These are phyloP conservation scores for Eilema griseolum DNA, from an alignment of 2,888 invertebrate genomes.

Conservation along the genomic window DNA sequence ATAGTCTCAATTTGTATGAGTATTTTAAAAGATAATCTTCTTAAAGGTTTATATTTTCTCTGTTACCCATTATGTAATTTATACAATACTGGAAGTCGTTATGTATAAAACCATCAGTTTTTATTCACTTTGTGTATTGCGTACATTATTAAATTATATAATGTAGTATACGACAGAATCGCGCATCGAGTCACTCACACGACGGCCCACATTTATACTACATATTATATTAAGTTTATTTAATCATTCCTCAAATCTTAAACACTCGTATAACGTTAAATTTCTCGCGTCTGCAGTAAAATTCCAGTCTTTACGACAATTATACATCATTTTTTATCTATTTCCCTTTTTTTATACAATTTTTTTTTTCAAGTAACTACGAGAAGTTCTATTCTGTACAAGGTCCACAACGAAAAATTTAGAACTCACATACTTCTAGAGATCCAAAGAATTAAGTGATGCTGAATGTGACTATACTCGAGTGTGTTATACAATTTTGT, in stretches of 20 bases:
- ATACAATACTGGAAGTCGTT: background rate
- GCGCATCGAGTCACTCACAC: conserved; percentile 9
- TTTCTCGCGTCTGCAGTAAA: conserved; percentile 17
- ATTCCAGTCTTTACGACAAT: conserved; percentile 31
- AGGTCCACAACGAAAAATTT: conserved; percentile 35
- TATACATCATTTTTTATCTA: conserved; percentile 24
- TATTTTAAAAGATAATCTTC: background rate
- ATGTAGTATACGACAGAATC: conserved; percentile 25
- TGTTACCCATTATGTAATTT: background rate
- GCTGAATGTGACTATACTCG: conserved; percentile 22
- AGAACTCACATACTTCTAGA: conserved; percentile 36
- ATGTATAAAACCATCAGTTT: background rate
- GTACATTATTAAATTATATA: background rate
- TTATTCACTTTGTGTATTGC: background rate
- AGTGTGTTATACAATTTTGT: background rate
- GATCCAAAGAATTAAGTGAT: conserved; percentile 41
- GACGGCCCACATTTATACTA: conserved; percentile 24
- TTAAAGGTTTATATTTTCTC: background rate
- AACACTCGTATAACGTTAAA: conserved; percentile 19
- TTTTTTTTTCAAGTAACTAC: conserved; percentile 15
- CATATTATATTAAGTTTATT: conserved; percentile 20
- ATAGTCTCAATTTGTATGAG: background rate
- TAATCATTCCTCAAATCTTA: conserved; percentile 14
- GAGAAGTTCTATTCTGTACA: conserved; percentile 41
- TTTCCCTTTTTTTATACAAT: conserved; percentile 21